Base-by-base conservation (phyloP, 2,113 vertebrate species). In the Helogale parvula region DNA sequence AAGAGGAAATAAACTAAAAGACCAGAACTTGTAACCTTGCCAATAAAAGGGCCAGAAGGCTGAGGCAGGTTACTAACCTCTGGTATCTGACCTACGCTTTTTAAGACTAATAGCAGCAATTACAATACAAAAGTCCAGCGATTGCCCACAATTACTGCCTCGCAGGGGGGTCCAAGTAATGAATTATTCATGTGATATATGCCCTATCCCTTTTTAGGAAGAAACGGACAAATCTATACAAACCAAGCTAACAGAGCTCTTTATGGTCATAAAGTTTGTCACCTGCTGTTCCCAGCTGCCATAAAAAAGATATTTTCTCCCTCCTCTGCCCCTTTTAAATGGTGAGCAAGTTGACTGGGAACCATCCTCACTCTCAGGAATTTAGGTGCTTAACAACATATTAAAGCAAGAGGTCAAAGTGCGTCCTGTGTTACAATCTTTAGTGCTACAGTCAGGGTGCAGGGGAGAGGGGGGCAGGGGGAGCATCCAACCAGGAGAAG, bases 231-330 rank as follows among this genome's bases (percentile, higher is more conserved):
- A 65, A 84, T 74, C 52, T 88, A 93, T 66, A 92, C 79, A 89
- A 94, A 94, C 92, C 54, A 54, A 94, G 90, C 69, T n/a, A 97
- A 88, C 88, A 97, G 88, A 96, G 5, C 77, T 74, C 95, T 97
- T 97, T 94, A 83, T n/a, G 79, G 95, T 85, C 90, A 96, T 95
- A 97, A 97, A 90, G 86, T 33, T 60, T 93, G 88, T 91, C 54
- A n/a, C 93, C 77, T 96, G 69, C 97, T 98, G 95, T 87, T 98
- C 27, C 88, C 87, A 97, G 88, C 74, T 98, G 97, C 92, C 97
- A 93, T 45, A 65, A 89, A 21, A 93, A 97, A 63, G 65, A 72
- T 10, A 72, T 41, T 74, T 27, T 41, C 65, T 90, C 72, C 15
- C 31, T 94, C 33, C 88, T 80, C 38, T 1, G n/a, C 63, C 74